These are phyloP conservation scores for Rousettus madagascariensis DNA, from an alignment of 2,797 vertebrate species.

Conservation along the genomic window DNA sequence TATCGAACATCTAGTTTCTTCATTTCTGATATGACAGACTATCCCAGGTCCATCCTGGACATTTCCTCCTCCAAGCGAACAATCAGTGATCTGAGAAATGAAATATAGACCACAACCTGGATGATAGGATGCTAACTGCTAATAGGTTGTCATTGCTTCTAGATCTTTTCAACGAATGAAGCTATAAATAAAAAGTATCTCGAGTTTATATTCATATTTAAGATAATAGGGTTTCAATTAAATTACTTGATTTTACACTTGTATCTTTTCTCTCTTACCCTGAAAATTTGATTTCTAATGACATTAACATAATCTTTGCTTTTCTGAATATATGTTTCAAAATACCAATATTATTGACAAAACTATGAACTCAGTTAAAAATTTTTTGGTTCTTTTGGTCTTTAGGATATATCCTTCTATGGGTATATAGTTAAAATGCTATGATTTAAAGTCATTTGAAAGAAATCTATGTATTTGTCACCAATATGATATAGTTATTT, in stretches of 20 bases:
- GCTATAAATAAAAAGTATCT: not conserved
- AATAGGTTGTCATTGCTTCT: not conserved
- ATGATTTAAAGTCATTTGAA: not conserved
- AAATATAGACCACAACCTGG: not conserved
- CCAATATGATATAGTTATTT: not conserved
- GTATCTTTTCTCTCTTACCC: not conserved
- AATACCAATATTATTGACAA: constrained; percentile 18
- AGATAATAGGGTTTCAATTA: not conserved
- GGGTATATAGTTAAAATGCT: not conserved
- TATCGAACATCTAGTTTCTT: not conserved
- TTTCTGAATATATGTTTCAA: constrained; percentile 27
- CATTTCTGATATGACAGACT: not conserved
- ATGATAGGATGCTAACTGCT: not conserved
- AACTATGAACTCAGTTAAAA: not conserved
- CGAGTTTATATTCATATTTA: constrained; percentile 3
- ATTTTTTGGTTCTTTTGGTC: not conserved
- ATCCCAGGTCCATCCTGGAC: not conserved
- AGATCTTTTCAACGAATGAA: not conserved
- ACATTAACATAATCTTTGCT: constrained; percentile 17
- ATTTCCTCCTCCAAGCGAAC: not conserved
- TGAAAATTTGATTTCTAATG: not conserved
- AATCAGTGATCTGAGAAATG: not conserved
- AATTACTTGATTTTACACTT: not conserved
- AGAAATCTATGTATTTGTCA: not conserved
- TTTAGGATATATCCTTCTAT: not conserved